phyloP scores from a whole-genome alignment of 2,113 vertebrate genomes.

The Crotalus viridis region DNA sequence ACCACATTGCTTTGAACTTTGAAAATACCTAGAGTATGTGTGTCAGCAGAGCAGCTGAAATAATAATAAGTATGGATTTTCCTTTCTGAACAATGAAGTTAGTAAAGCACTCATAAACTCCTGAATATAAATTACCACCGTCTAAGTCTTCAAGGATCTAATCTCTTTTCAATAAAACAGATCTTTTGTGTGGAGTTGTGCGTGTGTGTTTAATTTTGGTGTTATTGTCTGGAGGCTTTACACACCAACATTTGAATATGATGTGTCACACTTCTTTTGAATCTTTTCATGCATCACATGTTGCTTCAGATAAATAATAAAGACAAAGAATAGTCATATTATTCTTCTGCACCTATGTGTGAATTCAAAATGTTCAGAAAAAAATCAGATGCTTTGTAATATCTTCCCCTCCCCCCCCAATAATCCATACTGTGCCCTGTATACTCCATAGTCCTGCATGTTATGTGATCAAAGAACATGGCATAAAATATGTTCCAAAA shows the following conservation, averaged over 20 bases:
- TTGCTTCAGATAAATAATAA: neutral
- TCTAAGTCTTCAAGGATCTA: slow-evolving; percentile 29
- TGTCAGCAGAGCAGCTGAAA: slow-evolving; percentile 34
- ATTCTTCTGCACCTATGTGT: neutral
- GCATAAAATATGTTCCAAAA: neutral
- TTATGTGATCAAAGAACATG: neutral
- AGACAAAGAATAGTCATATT: neutral
- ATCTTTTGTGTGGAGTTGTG: neutral
- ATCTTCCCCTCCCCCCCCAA: neutral
- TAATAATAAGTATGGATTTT: slow-evolving; percentile 56
- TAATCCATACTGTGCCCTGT: neutral
- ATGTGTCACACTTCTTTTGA: neutral
- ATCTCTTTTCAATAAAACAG: slow-evolving; percentile 52
- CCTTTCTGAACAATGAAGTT: slow-evolving; percentile 55
- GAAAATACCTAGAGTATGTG: slow-evolving; percentile 45
- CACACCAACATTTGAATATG: slow-evolving; percentile 11
- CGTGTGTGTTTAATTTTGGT: slow-evolving; percentile 11
- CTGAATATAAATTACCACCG: slow-evolving; percentile 51
- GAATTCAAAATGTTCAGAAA: neutral
- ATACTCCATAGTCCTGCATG: neutral
- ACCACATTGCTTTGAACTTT: slow-evolving; percentile 22
- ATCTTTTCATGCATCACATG: neutral
- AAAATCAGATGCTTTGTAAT: neutral
- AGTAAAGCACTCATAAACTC: slow-evolving; percentile 55
- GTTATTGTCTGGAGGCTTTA: neutral